Conservation (phyloP, 1,140 invertebrate species). For the Drosophila pandora region DNA sequence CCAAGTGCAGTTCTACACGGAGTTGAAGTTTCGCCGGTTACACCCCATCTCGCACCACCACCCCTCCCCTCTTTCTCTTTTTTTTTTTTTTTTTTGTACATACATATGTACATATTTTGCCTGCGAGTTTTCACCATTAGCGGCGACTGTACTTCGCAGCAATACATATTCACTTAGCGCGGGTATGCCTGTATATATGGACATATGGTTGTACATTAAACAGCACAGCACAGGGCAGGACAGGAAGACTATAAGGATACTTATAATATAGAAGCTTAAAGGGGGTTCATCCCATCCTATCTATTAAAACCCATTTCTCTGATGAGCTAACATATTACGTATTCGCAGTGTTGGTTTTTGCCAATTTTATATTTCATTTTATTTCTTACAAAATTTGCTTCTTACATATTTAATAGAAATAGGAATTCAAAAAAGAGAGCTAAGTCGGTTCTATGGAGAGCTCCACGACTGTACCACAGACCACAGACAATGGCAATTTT, state of each 20-base stretch:
- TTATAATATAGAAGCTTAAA: too few species aligned
- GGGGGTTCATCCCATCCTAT: too few species aligned
- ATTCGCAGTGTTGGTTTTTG: too few species aligned
- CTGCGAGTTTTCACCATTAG: conserved; percentile 74
- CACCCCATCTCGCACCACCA: neutral
- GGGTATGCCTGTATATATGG: conserved; percentile 15
- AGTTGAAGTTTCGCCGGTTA: conserved; percentile 56
- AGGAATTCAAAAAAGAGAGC: too few species aligned
- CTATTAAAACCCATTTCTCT: too few species aligned
- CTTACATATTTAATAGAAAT: neutral
- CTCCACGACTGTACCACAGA: neutral
- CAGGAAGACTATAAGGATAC: conserved; percentile 56
- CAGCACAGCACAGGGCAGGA: conserved; percentile 57
- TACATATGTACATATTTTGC: conserved; percentile 19
- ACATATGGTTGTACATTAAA: conserved; percentile 30
- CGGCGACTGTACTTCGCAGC: conserved; percentile 68
- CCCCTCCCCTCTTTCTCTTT: conserved; percentile 11
- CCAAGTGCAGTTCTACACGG: conserved; percentile 68
- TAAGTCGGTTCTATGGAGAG: neutral
- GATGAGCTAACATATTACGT: too few species aligned
- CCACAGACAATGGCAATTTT: conserved; percentile 60
- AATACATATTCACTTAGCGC: conserved; percentile 40
- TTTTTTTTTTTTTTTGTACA: neutral
- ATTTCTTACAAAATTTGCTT: too few species aligned
- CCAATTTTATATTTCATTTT: too few species aligned